Evolutionary conservation across 2,113 vertebrate genomes (phyloP).

Genomic region (Corythornis madagascariensis): DNA sequence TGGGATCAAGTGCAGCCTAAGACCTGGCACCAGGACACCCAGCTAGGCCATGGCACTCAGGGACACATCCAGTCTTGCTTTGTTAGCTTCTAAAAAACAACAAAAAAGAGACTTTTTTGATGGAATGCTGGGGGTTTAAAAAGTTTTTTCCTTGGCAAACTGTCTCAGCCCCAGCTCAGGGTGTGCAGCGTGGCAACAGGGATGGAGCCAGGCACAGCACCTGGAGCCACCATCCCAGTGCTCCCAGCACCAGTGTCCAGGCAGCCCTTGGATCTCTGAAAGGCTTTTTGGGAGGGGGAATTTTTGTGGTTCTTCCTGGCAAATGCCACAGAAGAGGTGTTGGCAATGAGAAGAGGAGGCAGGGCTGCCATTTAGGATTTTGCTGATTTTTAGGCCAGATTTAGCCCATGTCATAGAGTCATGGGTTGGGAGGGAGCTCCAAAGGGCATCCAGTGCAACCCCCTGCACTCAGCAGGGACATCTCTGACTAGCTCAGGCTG

Average conservation of each 20-base stretch:
- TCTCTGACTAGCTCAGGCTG: too few relatives aligned
- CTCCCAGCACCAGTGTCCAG: neutral
- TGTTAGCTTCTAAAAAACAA: neutral
- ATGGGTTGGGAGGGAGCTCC: too few relatives aligned
- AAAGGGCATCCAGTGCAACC: too few relatives aligned
- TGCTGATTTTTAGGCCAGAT: neutral
- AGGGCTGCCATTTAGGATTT: neutral
- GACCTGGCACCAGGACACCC: too few relatives aligned
- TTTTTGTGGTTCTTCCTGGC: neutral
- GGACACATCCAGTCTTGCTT: too few relatives aligned
- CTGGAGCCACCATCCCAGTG: accelerated
- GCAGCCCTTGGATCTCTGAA: conserved; percentile 14
- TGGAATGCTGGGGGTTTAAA: neutral
- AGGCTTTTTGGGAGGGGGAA: conserved; percentile 8
- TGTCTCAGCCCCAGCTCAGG: neutral
- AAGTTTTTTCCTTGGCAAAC: neutral
- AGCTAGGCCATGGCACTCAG: too few relatives aligned
- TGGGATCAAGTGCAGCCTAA: too few relatives aligned
- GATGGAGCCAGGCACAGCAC: neutral
- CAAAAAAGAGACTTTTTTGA: neutral
- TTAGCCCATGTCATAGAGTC: neutral
- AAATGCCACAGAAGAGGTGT: neutral
- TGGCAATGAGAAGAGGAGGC: neutral
- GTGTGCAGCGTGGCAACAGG: neutral
- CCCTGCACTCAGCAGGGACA: too few relatives aligned